Base-by-base conservation (phyloP, 2,888 invertebrate species). In the Scelioninae gen. 1 region DNA sequence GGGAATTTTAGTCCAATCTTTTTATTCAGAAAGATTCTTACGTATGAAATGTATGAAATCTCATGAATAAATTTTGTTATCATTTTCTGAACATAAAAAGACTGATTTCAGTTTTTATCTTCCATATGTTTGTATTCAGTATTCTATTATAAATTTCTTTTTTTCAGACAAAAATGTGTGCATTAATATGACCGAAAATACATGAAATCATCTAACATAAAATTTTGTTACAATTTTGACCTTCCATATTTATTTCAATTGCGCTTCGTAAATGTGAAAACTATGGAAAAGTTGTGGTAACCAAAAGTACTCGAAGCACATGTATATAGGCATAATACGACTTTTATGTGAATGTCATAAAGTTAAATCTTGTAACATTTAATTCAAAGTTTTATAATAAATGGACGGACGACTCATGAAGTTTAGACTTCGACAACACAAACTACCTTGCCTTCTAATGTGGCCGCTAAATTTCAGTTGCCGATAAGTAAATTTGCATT, bases 361-460 rank as follows among this genome's bases (percentile, higher is more conserved):
- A 49, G 60, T 31, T 49, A n/a, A 66, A 77, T 69, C 47, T 69
- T 77, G 51, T 38, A 47, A 47, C 71, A 72, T 58, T 53, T 51
- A 58, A 65, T 66, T 71, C 72, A 65, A 65, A 65, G 51, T 66
- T 71, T 56, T 32, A 47, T 65, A 72, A 71, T 71, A 71, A 65
- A 78, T 65, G 56, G 71, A 47, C 58, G 40, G 45, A 49, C 29
- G 9, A n/a, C n/a, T n/a, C 32, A 10, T 65, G 43, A 56, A 71
- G 55, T 69, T 63, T 13, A 55, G 63, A 34, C 31, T 56, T 56
- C 47, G 55, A 55, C 45, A 15, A n/a, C 49, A 23, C 60, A 23
- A 45, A 58, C 56, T 8, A 16, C n/a, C n/a, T 34, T 8, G 13
- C 34, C 31, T 34, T 45, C 49, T 53, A 60, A 77, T 45, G 29